phyloP scores from a whole-genome alignment of 2,113 vertebrate genomes.

The Smithornis capensis region DNA sequence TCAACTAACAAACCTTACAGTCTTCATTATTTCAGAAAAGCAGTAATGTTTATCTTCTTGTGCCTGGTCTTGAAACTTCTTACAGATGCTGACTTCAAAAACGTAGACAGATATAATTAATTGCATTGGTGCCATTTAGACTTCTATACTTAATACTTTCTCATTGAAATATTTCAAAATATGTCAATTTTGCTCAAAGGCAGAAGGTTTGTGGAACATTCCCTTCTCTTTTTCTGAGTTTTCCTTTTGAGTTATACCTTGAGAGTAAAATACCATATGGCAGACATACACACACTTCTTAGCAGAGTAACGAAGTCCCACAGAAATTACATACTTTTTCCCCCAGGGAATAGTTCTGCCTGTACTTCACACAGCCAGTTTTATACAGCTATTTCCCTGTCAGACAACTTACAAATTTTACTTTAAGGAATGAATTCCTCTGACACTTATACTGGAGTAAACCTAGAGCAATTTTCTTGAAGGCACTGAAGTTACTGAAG shows the following conservation, averaged over 20 bases:
- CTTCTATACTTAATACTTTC: not conserved
- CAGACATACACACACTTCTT: conserved; percentile 26
- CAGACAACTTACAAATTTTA: not conserved
- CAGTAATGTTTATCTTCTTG: not conserved
- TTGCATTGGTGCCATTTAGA: not conserved
- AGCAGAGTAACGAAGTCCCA: conserved; percentile 62
- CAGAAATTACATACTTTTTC: conserved; percentile 34
- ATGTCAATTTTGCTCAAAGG: not conserved
- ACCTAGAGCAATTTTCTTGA: not conserved
- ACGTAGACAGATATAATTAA: not conserved
- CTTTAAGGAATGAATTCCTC: not conserved
- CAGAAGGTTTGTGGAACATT: not conserved
- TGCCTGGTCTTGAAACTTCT: not conserved
- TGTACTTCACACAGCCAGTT: conserved; percentile 22
- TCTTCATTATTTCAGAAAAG: not conserved
- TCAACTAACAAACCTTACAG: not conserved
- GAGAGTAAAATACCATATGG: conserved; percentile 69
- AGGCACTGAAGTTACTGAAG: not conserved
- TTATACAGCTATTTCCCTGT: conserved; percentile 18
- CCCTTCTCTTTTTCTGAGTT: conserved; percentile 18
- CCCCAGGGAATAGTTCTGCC: conserved; percentile 27
- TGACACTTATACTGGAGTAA: not conserved
- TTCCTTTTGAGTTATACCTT: conserved; percentile 51
- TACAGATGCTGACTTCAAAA: conserved; percentile 7
- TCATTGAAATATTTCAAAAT: not conserved